Percentiles rank a stretch among this genome's conserved stretches.
These are phyloP conservation scores for Phaethon lepturus DNA, from an alignment of 2,113 vertebrate genomes.

Conservation along the genomic window DNA sequence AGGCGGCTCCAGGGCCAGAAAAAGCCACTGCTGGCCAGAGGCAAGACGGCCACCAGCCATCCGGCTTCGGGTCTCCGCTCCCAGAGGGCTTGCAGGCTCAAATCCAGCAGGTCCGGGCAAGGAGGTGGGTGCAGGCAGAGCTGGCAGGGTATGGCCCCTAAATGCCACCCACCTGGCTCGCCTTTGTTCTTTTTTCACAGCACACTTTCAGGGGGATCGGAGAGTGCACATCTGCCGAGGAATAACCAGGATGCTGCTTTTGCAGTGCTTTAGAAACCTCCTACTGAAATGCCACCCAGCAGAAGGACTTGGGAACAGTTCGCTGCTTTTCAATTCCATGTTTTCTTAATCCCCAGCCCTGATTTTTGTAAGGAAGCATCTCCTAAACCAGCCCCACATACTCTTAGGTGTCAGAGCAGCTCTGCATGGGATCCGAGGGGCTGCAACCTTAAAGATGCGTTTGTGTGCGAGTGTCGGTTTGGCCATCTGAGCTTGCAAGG, in stretches of 20 bases:
- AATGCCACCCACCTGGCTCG: neutral
- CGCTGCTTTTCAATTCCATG: neutral
- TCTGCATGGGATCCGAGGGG: neutral
- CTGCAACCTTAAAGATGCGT: neutral
- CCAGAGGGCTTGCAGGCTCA: neutral
- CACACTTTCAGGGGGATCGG: neutral
- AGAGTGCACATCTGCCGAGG: neutral
- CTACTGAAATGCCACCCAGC: neutral
- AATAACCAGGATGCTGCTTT: neutral
- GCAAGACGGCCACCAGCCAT: neutral
- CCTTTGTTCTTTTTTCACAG: slow-evolving; percentile 27
- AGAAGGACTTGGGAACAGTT: neutral
- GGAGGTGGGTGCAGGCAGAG: neutral
- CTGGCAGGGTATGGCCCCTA: neutral
- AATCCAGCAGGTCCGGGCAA: neutral
- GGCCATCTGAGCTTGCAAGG: neutral
- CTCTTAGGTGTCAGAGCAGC: neutral
- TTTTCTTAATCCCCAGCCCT: neutral
- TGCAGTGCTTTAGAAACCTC: neutral
- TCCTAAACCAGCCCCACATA: rapidly evolving
- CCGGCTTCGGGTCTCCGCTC: neutral
- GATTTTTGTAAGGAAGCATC: neutral
- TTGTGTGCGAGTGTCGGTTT: rapidly evolving
- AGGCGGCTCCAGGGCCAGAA: neutral
- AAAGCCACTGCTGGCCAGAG: neutral